Percentiles rank a stretch among this genome's conserved stretches.
Conservation (phyloP, 1,140 invertebrate species). For the Rhyacophila brunnea region DNA sequence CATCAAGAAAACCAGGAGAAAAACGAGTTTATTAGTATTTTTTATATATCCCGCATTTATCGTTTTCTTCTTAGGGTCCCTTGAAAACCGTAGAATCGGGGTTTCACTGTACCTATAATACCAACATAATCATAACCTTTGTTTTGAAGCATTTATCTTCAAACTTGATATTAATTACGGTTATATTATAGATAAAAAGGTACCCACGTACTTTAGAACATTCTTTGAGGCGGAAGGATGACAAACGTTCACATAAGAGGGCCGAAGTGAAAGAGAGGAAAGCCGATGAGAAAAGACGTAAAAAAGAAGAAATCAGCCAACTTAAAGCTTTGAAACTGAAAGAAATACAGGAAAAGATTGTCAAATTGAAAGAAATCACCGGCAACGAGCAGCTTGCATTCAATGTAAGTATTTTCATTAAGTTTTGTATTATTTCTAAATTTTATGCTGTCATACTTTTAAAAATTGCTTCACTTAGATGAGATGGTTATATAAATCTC, state of each 20-base stretch:
- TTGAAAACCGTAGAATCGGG: too few species aligned
- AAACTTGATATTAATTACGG: conserved; percentile 18
- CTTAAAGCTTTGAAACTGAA: conserved; percentile 84
- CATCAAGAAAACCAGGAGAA: too few species aligned
- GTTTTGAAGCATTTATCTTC: too few species aligned
- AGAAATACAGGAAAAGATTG: conserved; percentile 88
- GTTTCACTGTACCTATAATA: too few species aligned
- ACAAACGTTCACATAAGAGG: conserved; percentile 74
- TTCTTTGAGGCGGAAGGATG: conserved; percentile 78
- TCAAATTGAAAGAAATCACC: conserved; percentile 85
- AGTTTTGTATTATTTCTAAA: too few species aligned
- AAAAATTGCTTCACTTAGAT: too few species aligned
- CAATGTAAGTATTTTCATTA: conserved; percentile 55
- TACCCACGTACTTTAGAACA: conserved; percentile 88
- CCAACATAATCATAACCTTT: too few species aligned
- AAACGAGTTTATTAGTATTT: too few species aligned
- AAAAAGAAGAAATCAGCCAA: conserved; percentile 82
- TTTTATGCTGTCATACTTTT: too few species aligned
- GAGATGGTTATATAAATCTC: too few species aligned
- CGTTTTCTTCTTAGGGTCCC: too few species aligned
- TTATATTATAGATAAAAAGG: conserved; percentile 68
- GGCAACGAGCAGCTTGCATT: conserved; percentile 70
- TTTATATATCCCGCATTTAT: too few species aligned
- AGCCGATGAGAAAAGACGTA: conserved; percentile 76
- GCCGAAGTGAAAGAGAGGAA: conserved; percentile 76